Evolutionary conservation across 2,888 invertebrate genomes (phyloP), one percentile per base, ranked within the genome.

Genomic region (Alsophila aescularia): DNA sequence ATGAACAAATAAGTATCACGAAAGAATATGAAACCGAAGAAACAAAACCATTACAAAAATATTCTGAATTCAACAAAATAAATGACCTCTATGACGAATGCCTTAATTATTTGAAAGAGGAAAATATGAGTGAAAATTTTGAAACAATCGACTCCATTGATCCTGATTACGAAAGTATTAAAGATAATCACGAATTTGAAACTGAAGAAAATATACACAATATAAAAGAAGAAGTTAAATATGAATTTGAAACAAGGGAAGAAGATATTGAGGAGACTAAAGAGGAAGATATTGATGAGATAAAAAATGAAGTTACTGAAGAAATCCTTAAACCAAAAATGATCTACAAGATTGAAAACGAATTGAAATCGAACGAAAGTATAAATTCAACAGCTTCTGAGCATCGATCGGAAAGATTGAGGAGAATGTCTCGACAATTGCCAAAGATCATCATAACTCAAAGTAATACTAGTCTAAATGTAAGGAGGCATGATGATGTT

Each of bases 401-500:
- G 15, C 55, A 72, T 0, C 81, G 78, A 58, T 87, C 90, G 0
- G 82, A 83, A 12, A 77, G 90, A 49, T 62, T 90, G 8, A 74
- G 89, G 18, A 86, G 76, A 57, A 42, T 90, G 0, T 91, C 90
- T 0, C 79, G 82, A 45, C 86, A 87, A 32, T 53, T 90, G 6
- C 90, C 90, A 0, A 90, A 83, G 61, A 91, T 91, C 2, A 81
- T 90, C 1, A 87, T 91, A 27, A 90, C 90, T 0, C 82, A 88
- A 42, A 90, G 90, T 53, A 82, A 75, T 32, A 78, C 80, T 0
- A 89, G 85, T 57, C 66, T 90, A 7, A 76, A 82, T 47, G 51
- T 58, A 34, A 35, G 67, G 49, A 49, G 52, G 13, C 42, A 57
- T 7, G 59, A 61, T n/a, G 55, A 59, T 13, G 40, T 40, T 0